phyloP scores from a whole-genome alignment of 2,888 invertebrate species.

The Eupithecia subfuscata region DNA sequence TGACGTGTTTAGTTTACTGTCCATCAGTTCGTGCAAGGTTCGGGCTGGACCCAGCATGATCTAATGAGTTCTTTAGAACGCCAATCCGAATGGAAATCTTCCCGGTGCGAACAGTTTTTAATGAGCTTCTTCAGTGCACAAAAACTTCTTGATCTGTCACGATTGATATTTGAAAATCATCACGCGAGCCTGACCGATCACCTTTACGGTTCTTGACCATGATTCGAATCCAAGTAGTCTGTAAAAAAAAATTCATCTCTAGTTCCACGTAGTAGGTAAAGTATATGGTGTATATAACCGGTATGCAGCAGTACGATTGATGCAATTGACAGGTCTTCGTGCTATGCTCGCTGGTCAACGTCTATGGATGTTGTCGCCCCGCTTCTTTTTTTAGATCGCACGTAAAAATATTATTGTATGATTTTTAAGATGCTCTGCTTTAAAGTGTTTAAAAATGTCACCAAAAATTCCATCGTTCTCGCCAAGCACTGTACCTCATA shows the following conservation, averaged over 20 bases:
- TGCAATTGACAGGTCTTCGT: conserved; percentile 1
- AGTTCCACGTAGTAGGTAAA: not conserved
- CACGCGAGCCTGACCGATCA: conserved; percentile 57
- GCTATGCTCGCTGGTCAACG: conserved; percentile 45
- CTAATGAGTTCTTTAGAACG: conserved; percentile 68
- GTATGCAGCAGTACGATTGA: conserved; percentile 43
- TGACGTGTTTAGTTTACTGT: conserved; percentile 61
- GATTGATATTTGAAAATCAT: conserved; percentile 67
- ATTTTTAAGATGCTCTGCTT: not conserved
- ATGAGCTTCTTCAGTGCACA: conserved; percentile 58
- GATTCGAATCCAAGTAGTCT: conserved; percentile 31
- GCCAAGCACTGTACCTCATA: conserved; percentile 42
- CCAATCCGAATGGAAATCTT: conserved; percentile 63
- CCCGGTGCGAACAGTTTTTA: conserved; percentile 62
- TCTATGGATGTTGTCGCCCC: conserved; percentile 55
- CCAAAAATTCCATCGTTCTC: conserved; percentile 62
- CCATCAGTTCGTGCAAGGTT: conserved; percentile 48
- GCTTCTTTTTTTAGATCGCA: conserved; percentile 58
- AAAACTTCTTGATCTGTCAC: conserved; percentile 60
- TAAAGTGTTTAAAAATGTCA: not conserved
- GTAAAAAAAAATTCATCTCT: not conserved
- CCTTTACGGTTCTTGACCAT: conserved; percentile 40
- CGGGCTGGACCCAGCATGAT: conserved; percentile 59
- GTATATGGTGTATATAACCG: not conserved
- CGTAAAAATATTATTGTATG: conserved; percentile 36